Evolutionary conservation across 2,113 vertebrate genomes (phyloP).

Genomic region (Indicator maculatus): DNA sequence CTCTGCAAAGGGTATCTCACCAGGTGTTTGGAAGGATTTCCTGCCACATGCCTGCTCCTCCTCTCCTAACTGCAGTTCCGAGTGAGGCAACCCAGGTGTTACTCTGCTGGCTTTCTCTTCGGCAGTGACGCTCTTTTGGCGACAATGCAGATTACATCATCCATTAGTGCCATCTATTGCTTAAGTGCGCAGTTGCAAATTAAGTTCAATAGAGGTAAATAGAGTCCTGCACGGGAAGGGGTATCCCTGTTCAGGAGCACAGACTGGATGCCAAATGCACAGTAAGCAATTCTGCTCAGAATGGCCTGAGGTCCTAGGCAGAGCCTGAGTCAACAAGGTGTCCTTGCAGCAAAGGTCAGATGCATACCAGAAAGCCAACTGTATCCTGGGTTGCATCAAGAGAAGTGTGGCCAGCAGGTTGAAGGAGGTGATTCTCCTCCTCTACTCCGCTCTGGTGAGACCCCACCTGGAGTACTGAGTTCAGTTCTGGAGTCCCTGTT

Average conservation of each 20-base stretch:
- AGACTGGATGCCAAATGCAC: not conserved
- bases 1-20: not conserved
- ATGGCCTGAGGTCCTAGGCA: not conserved
- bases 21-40: constrained; percentile 17
- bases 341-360: not conserved
- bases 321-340: not conserved
- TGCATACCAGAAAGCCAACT: not conserved
- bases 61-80: not conserved
- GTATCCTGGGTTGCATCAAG: no score
- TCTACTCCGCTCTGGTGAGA: no score
- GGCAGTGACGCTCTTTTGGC: not conserved
- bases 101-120: not conserved
- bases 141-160: not conserved
- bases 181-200: not conserved
- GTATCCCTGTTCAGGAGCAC: accelerated
- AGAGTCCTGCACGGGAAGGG: not conserved
- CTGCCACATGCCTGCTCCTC: constrained; percentile 52
- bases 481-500: no score
- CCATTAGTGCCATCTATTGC: constrained; percentile 51
- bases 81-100: not conserved
- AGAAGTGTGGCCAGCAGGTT: no score
- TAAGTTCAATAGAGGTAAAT: not conserved
- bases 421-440: no score
- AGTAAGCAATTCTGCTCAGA: not conserved
- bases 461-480: no score